A percentile compares a stretch with the other conserved stretches of the same genome.
Evolutionary conservation across 23 tunicate species (phyloP).

Genomic region (Oikopleura vanhoeffeni): DNA sequence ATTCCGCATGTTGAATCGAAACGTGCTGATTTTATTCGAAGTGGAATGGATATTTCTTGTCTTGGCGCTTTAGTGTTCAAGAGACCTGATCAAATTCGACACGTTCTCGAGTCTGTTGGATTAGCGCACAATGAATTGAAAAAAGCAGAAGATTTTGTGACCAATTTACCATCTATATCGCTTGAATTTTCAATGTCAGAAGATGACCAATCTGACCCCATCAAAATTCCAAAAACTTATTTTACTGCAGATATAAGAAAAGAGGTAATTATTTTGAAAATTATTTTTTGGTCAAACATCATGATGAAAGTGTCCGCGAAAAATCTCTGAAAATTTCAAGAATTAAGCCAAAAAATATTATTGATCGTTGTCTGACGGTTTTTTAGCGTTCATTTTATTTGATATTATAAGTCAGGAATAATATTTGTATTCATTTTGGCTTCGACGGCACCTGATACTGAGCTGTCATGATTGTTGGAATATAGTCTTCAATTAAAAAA

Average conservation of each 20-base stretch:
- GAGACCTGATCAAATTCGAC: not conserved
- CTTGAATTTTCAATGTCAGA: not conserved
- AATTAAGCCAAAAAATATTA: too few relatives aligned
- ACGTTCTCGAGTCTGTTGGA: not conserved
- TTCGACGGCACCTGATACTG: too few relatives aligned
- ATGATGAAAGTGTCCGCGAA: not conserved
- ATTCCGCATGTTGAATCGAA: not conserved
- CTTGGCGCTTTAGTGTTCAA: not conserved
- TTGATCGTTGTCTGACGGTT: too few relatives aligned
- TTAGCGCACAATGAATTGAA: not conserved
- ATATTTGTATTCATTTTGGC: too few relatives aligned
- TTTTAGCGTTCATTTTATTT: too few relatives aligned
- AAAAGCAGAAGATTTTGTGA: not conserved
- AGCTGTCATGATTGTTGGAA: too few relatives aligned
- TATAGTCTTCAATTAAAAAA: too few relatives aligned
- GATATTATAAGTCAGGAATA: too few relatives aligned
- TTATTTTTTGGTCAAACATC: not conserved
- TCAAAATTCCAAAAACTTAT: not conserved
- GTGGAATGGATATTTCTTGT: not conserved
- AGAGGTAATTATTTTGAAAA: not conserved
- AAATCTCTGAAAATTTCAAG: not conserved
- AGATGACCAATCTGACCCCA: not conserved
- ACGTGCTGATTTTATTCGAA: not conserved
- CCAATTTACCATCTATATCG: not conserved
- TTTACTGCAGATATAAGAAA: not conserved